These are phyloP conservation scores for Hepsetus odoe DNA, from an alignment of 2,113 vertebrate species.

Conservation along the genomic window DNA sequence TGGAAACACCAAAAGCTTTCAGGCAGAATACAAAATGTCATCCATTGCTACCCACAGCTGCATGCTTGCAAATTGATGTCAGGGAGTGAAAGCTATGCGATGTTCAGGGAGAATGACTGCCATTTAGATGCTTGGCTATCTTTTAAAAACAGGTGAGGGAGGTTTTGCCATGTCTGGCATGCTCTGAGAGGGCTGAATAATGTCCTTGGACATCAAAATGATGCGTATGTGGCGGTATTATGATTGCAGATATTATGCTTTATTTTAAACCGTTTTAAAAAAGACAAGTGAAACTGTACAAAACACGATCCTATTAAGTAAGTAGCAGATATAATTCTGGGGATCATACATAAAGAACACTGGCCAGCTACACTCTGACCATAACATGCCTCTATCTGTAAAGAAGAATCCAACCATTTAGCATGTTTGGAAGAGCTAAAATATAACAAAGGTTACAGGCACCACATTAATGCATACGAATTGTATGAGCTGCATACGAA, in stretches of 20 bases:
- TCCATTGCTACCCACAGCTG: background rate
- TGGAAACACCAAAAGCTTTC: background rate
- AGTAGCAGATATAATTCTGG: background rate
- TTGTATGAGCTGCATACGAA: too few species aligned
- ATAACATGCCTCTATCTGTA: background rate
- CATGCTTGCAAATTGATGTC: background rate
- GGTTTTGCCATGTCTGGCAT: background rate
- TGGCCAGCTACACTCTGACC: background rate
- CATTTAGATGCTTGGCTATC: background rate
- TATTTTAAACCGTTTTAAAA: background rate
- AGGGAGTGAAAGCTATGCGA: background rate
- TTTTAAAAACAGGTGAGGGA: background rate
- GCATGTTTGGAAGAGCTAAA: slow-evolving; percentile 1
- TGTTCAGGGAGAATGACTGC: background rate
- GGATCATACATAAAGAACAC: background rate
- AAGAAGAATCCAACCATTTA: background rate
- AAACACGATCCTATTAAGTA: background rate
- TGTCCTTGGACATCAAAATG: background rate
- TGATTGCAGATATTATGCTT: too few species aligned
- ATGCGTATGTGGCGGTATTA: background rate
- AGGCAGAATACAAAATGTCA: background rate
- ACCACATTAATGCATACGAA: slow-evolving; percentile 8
- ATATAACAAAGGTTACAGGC: background rate
- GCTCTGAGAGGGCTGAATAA: background rate
- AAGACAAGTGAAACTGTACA: background rate